These are phyloP conservation scores for Brachyptera putata DNA, from an alignment of 2,888 invertebrate species.

Conservation along the genomic window DNA sequence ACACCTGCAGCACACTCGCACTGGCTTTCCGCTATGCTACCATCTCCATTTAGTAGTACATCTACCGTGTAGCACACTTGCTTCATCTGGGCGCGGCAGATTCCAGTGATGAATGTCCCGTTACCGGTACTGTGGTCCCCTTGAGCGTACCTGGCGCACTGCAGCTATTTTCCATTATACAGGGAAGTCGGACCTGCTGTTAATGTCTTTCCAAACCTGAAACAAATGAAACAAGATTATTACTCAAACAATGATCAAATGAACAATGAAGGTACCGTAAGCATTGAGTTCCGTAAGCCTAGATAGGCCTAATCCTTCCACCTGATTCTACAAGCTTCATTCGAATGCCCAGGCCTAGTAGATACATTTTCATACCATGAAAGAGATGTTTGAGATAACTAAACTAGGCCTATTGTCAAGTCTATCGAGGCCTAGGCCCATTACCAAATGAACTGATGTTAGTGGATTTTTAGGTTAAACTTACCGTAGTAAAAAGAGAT, in stretches of 20 bases:
- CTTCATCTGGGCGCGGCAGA: conserved; percentile 27
- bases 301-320: no score
- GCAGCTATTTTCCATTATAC: background rate
- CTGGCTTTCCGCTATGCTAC: conserved; percentile 21
- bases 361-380: no score
- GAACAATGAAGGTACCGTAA: no score
- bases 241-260: no score
- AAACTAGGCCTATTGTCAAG: background rate
- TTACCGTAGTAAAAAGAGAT: background rate
- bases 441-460: background rate
- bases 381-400: no score
- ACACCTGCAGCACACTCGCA: conserved; percentile 29
- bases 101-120: conserved; percentile 12
- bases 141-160: background rate
- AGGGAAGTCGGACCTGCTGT: background rate
- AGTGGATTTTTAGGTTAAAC: background rate
- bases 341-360: background rate
- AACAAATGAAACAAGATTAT: background rate
- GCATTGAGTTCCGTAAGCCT: no score
- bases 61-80: conserved; percentile 27
- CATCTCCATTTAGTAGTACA: conserved; percentile 10
- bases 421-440: background rate
- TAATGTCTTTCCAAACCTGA: background rate
- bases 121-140: background rate
- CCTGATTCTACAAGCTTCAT: no score